phyloP scores from a whole-genome alignment of 2,797 vertebrate genomes.

The Acridotheres tristis region DNA sequence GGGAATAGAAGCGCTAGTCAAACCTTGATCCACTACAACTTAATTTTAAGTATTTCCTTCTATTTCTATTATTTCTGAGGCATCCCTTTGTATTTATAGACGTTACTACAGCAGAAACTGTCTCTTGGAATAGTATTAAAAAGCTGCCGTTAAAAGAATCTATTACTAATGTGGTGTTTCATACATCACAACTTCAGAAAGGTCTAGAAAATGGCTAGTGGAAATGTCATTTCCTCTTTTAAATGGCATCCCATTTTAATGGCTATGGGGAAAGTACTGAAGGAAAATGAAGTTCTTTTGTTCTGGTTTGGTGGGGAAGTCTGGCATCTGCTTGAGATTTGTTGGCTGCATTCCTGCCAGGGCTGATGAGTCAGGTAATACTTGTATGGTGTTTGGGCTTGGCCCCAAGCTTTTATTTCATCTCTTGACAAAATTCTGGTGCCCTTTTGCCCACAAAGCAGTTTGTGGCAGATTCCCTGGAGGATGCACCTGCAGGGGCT shows the following conservation, averaged over 20 bases:
- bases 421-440: neutral
- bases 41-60: constrained; percentile 45
- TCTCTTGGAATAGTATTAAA: neutral
- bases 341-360: fast-evolving
- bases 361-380: neutral
- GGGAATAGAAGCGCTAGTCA: constrained; percentile 50
- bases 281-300: neutral
- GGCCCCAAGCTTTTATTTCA: neutral
- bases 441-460: neutral
- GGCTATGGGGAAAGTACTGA: neutral
- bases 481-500: neutral
- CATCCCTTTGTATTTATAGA: neutral
- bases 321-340: neutral
- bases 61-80: neutral
- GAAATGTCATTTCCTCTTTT: neutral
- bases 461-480: neutral
- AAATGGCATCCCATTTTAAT: neutral
- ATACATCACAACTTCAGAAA: neutral
- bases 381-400: neutral
- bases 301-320: neutral
- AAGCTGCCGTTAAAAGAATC: neutral
- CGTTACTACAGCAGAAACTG: neutral
- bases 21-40: constrained; percentile 4
- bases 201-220: neutral
- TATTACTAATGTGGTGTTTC: neutral